Conservation (phyloP, 2,113 vertebrate genomes). For the Lycaon pictus region DNA sequence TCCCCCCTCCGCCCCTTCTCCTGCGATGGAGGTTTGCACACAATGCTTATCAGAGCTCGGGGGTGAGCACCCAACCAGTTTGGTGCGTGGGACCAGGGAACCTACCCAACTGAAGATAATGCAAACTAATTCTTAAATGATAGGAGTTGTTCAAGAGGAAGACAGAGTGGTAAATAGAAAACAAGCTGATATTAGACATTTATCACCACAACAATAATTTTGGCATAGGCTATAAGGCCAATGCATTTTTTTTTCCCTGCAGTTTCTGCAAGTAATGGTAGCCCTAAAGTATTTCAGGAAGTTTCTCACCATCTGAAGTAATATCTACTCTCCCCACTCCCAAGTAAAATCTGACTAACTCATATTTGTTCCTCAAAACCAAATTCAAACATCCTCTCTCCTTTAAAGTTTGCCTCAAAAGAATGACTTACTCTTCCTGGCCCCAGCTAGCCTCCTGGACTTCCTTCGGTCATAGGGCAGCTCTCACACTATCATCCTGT, state of each 20-base stretch:
- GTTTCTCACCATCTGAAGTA: background rate
- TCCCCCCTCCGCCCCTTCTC: background rate
- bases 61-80: background rate
- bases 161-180: background rate
- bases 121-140: background rate
- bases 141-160: background rate
- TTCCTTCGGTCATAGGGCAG: background rate
- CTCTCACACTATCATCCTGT: background rate
- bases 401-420: background rate
- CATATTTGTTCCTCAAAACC: background rate
- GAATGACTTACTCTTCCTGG: background rate
- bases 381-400: conserved; percentile 1
- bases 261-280: background rate
- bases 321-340: background rate
- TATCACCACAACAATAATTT: background rate
- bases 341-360: conserved; percentile 4
- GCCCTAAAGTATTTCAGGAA: background rate
- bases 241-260: background rate
- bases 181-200: background rate
- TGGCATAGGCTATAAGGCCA: background rate
- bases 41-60: background rate
- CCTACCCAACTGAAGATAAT: background rate
- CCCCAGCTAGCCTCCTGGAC: background rate
- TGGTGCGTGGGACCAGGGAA: background rate
- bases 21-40: fast-evolving